Evolutionary conservation across 2,113 vertebrate genomes (phyloP).

Genomic region (Probosciger aterrimus): DNA sequence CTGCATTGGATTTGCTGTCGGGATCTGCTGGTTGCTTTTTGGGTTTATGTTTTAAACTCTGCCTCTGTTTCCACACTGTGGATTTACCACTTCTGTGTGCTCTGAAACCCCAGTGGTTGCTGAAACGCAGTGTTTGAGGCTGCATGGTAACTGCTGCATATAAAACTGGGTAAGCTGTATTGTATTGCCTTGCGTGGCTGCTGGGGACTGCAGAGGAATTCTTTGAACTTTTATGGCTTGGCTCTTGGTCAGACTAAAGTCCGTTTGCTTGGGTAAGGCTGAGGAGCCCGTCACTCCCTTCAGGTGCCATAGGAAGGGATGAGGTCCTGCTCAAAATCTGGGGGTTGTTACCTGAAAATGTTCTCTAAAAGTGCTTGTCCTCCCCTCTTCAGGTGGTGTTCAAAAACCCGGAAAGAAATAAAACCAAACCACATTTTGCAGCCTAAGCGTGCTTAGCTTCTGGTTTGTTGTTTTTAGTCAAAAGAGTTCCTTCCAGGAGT

Average conservation of each 20-base stretch:
- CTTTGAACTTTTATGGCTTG: background rate
- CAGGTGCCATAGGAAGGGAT: background rate
- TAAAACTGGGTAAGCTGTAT: background rate
- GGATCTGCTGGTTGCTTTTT: background rate
- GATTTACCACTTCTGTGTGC: background rate
- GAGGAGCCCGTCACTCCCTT: background rate
- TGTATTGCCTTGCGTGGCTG: background rate
- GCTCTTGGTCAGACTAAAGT: background rate
- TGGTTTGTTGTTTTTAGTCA: background rate
- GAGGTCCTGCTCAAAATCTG: background rate
- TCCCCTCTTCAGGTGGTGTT: background rate
- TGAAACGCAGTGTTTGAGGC: background rate
- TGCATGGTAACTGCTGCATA: background rate
- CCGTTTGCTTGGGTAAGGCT: background rate
- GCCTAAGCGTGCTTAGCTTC: background rate
- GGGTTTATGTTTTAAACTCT: background rate
- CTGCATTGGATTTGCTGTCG: background rate
- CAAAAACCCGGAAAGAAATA: background rate
- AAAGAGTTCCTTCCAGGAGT: conserved; percentile 49
- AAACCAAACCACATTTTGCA: background rate
- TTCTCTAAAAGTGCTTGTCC: background rate
- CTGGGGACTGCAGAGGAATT: background rate
- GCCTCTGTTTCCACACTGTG: background rate
- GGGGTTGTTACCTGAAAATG: background rate
- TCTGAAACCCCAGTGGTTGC: background rate